phyloP scores from a whole-genome alignment of 2,113 vertebrate species.

The Etia nguti region DNA sequence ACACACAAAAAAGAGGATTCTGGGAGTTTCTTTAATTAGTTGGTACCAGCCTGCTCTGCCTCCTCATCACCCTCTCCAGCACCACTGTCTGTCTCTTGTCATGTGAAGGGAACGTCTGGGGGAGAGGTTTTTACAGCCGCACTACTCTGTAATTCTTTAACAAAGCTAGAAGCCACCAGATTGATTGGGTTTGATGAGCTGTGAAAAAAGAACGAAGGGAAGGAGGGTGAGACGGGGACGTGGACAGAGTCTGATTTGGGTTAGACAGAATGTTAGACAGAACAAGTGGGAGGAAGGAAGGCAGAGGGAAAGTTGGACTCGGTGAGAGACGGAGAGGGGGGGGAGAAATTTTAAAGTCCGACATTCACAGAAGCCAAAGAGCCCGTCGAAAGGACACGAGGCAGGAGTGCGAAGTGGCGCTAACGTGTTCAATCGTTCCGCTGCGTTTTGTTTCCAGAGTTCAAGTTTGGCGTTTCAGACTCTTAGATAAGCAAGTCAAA shows the following conservation, averaged over 20 bases:
- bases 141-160: constrained; percentile 47
- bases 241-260: neutral
- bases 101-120: constrained; percentile 32
- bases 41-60: neutral
- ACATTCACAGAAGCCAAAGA: neutral
- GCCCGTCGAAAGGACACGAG: neutral
- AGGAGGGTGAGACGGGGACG: neutral
- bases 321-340: neutral
- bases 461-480: neutral
- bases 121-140: neutral
- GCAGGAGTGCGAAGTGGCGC: neutral
- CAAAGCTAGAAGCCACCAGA: constrained; percentile 12
- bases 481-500: neutral
- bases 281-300: neutral
- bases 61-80: neutral
- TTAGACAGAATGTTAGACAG: neutral
- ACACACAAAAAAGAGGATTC: neutral
- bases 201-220: neutral
- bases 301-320: neutral
- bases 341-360: neutral
- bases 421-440: neutral
- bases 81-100: constrained; percentile 27
- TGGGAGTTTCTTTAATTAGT: constrained; percentile 45
- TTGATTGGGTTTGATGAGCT: constrained; percentile 52
- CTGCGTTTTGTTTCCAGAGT: neutral